Evolutionary conservation across 2,888 invertebrate genomes (phyloP).

Genomic region (Drosophila cracens): DNA sequence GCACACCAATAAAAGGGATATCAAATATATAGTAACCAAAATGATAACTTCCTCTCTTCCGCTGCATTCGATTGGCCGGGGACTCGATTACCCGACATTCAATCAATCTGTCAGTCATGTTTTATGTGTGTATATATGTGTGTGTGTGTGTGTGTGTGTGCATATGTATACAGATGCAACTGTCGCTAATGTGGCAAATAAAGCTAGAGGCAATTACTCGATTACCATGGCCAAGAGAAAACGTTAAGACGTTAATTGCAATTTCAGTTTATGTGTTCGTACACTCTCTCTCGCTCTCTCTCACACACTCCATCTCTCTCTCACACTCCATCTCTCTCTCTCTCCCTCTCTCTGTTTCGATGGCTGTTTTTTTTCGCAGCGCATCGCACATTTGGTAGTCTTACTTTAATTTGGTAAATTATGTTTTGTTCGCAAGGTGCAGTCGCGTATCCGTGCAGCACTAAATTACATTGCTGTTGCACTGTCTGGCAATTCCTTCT

Average conservation of each 20-base stretch:
- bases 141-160: not conserved
- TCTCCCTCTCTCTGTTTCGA: not conserved
- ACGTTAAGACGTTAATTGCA: conserved; percentile 8
- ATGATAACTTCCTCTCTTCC: not conserved
- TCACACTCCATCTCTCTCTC: not conserved
- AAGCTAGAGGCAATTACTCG: not conserved
- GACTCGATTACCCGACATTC: not conserved
- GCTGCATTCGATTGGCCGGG: not conserved
- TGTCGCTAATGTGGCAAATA: conserved; percentile 7
- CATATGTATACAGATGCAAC: not conserved
- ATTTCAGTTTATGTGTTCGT: conserved; percentile 2
- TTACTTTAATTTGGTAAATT: conserved; percentile 73
- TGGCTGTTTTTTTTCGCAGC: not conserved
- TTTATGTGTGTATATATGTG: not conserved
- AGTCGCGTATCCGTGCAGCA: conserved; percentile 42
- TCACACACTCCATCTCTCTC: not conserved
- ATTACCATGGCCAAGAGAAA: not conserved
- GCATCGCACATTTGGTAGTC: conserved; percentile 26
- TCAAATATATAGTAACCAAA: not conserved
- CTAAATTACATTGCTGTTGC: conserved; percentile 61
- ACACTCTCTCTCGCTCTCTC: not conserved
- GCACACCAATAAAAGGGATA: not conserved
- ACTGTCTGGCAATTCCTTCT: conserved; percentile 19
- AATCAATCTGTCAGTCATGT: not conserved
- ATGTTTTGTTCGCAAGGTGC: conserved; percentile 64